A percentile compares a stretch with the other conserved stretches of the same genome.
Conservation (phyloP, 2,888 invertebrate species). For the Strigamia maritima region DNA sequence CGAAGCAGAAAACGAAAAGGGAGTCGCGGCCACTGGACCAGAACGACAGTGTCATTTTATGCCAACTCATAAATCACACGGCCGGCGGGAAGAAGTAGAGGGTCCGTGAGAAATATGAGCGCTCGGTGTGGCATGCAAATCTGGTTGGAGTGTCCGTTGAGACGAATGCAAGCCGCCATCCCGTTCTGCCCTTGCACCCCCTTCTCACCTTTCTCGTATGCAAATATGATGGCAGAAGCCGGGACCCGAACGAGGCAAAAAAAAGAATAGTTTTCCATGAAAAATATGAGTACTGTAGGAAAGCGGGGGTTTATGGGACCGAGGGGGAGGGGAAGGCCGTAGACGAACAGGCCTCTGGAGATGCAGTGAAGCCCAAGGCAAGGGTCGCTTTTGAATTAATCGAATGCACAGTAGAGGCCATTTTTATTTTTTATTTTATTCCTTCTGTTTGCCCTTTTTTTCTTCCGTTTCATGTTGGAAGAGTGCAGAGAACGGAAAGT, state of each 20-base stretch:
- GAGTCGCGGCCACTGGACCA: not conserved
- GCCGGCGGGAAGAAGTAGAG: not conserved
- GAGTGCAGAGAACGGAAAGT: not conserved
- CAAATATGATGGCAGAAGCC: not conserved
- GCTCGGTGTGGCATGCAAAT: not conserved
- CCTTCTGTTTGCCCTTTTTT: not conserved
- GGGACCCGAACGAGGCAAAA: not conserved
- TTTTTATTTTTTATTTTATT: not conserved
- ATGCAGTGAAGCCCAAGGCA: not conserved
- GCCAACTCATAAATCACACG: not conserved
- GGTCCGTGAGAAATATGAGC: not conserved
- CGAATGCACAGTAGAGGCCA: not conserved
- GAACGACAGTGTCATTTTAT: not conserved
- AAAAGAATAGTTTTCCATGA: not conserved
- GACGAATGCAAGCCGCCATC: not conserved
- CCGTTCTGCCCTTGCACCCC: not conserved
- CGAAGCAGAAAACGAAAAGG: not conserved
- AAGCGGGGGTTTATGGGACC: not conserved
- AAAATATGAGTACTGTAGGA: not conserved
- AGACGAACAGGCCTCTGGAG: not conserved
- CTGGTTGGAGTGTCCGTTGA: not conserved
- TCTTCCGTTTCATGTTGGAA: not conserved
- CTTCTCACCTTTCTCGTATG: not conserved
- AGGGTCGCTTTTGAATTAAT: not conserved
- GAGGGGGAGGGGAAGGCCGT: not conserved